Evolutionary conservation across 2,113 vertebrate species (phyloP).

Genomic region (Archocentrus centrarchus): DNA sequence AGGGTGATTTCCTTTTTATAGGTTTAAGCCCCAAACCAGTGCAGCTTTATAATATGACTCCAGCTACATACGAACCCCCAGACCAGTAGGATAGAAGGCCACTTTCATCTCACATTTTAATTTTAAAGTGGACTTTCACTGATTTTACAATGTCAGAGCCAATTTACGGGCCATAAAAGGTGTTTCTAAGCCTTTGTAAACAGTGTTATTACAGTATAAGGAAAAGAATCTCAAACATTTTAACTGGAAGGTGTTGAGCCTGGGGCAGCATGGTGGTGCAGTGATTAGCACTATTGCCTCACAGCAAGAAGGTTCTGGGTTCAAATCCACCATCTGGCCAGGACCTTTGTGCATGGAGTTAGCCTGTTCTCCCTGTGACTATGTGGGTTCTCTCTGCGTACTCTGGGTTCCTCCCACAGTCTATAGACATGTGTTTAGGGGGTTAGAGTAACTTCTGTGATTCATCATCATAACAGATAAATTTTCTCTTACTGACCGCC

Average conservation of each 20-base stretch:
- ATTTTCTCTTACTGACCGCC: too few relatives aligned
- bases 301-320: too few relatives aligned
- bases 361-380: too few relatives aligned
- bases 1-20: slow-evolving; percentile 42
- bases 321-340: too few relatives aligned
- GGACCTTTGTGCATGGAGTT: too few relatives aligned
- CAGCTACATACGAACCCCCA: not conserved
- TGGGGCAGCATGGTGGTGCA: not conserved
- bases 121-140: not conserved
- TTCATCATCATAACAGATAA: too few relatives aligned
- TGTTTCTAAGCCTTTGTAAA: not conserved
- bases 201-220: not conserved
- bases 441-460: too few relatives aligned
- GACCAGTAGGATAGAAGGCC: not conserved
- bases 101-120: not conserved
- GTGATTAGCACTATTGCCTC: too few relatives aligned
- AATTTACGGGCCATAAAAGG: not conserved
- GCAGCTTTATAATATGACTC: not conserved
- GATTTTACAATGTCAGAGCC: not conserved
- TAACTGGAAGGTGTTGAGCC: not conserved
- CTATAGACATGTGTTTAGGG: too few relatives aligned
- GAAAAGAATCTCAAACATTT: not conserved
- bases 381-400: too few relatives aligned
- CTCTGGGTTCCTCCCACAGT: too few relatives aligned
- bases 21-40: not conserved